Base-by-base conservation (phyloP, 1,140 invertebrate species). In the Neomicropteryx cornuta region DNA sequence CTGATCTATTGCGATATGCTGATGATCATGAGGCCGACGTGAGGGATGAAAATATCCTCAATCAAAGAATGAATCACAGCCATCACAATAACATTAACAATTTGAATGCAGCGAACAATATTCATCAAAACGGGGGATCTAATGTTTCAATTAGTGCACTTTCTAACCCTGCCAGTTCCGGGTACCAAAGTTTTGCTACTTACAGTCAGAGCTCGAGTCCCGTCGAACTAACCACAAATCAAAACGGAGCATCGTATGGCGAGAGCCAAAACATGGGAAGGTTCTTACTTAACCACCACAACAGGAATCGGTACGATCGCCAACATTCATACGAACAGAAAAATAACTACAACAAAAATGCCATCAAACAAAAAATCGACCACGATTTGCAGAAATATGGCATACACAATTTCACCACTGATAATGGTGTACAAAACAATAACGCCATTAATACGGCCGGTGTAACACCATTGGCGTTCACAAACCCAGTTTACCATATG, bases 161-260 rank as follows among this genome's bases (percentile, higher is more conserved):
- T 22, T 87, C 83, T 14, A 86, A 83, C 41, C 81, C 87, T 36
- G 85, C 83, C 2, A 88, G 85, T 17, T 90, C 86, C 1, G 87
- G 87, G 2, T 93, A 92, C 55, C 88, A 93, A 60, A 90, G 87
- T 48, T 87, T 90, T 51, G 83, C 84, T 3, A 86, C 85, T 4
- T 89, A 88, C 56, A 90, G 86, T 51, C 87, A 89, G 56, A 89
- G 85, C 40, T 88, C 81, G 47, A 89, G 85, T 54, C 87, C 87
- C n/a, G 82, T 89, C 3, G 87, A 91, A 53, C 70, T 80, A 69
- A 67, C 54, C 8, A 52, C 52, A 13, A 59, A 57, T 44, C 59
- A 54, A 41, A 66, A 60, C 40, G 58, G 55, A 32, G 44, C 58
- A 1, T 65, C 55, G 29, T 60, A 65, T 38, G 63, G 63, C 33